Percentiles rank a stretch among this genome's conserved stretches.
These are phyloP conservation scores for Marronus borbonicus DNA, from an alignment of 2,888 invertebrate species.

Conservation along the genomic window DNA sequence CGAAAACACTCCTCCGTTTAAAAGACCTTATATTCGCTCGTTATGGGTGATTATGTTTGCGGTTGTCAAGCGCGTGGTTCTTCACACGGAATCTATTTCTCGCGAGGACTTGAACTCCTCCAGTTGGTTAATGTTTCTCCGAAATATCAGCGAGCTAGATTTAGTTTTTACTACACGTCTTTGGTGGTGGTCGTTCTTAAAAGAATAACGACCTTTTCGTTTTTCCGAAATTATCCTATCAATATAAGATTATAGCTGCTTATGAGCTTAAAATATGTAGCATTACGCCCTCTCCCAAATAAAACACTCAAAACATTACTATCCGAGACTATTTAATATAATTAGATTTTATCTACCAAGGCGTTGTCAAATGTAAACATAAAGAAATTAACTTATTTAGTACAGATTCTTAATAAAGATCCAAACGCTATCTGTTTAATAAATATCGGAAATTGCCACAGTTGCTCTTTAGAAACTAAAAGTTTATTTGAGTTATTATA, in stretches of 20 bases:
- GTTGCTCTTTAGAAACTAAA: too few relatives aligned
- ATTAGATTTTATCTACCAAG: too few relatives aligned
- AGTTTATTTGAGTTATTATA: too few relatives aligned
- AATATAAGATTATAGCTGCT: neutral
- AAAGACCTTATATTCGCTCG: conserved; percentile 29
- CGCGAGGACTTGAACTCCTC: neutral
- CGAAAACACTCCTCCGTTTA: conserved; percentile 1
- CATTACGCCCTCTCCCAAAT: too few relatives aligned
- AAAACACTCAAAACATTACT: too few relatives aligned
- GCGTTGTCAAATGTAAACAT: too few relatives aligned
- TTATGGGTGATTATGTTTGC: conserved; percentile 44
- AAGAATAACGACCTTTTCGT: conserved; percentile 11
- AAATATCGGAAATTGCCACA: too few relatives aligned
- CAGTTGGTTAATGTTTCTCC: conserved; percentile 16
- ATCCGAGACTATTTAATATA: too few relatives aligned
- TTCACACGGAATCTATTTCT: conserved; percentile 22
- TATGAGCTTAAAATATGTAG: too few relatives aligned
- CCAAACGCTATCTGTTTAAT: too few relatives aligned
- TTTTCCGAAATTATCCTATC: conserved; percentile 3
- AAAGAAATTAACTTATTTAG: too few relatives aligned
- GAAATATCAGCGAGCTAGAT: conserved; percentile 21
- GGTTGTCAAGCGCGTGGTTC: conserved; percentile 37
- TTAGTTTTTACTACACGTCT: conserved; percentile 23
- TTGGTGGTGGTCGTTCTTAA: neutral
- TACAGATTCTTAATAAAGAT: too few relatives aligned